Conservation (phyloP, 64 coral and sea anemone genomes). For the Montipora efflorescens region DNA sequence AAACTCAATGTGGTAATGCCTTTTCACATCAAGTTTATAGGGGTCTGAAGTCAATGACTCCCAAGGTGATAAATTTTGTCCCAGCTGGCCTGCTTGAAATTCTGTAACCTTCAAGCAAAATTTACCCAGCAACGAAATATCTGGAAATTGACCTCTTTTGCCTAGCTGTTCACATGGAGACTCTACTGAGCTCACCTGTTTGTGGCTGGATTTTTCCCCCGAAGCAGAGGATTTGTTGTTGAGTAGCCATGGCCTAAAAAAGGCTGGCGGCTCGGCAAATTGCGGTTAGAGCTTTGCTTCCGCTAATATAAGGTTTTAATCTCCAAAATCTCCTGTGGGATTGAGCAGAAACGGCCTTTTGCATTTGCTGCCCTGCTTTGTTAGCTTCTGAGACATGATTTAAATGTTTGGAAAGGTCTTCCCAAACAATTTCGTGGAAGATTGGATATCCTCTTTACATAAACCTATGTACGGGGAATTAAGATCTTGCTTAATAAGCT, state of each 20-base stretch:
- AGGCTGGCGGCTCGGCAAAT: not conserved
- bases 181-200: not conserved
- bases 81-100: no score
- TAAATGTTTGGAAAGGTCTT: no score
- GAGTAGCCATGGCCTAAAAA: not conserved
- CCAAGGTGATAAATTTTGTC: no score
- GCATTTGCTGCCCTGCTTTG: no score
- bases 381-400: no score
- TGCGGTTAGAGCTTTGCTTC: not conserved
- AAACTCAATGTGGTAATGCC: no score
- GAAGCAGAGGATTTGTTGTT: not conserved
- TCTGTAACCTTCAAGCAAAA: no score
- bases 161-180: not conserved
- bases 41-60: no score
- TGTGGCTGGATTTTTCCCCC: not conserved
- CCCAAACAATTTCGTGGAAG: no score
- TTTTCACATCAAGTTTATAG: no score
- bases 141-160: not conserved
- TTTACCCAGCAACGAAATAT: not conserved
- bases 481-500: not conserved
- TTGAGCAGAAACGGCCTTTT: no score
- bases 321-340: not conserved
- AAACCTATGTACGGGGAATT: slow-evolving; percentile 43
- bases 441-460: slow-evolving; percentile 8
- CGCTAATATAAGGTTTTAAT: slow-evolving; percentile 2